These are phyloP conservation scores for Yponomeuta plumbellus DNA, from an alignment of 2,888 invertebrate genomes.

Conservation along the genomic window DNA sequence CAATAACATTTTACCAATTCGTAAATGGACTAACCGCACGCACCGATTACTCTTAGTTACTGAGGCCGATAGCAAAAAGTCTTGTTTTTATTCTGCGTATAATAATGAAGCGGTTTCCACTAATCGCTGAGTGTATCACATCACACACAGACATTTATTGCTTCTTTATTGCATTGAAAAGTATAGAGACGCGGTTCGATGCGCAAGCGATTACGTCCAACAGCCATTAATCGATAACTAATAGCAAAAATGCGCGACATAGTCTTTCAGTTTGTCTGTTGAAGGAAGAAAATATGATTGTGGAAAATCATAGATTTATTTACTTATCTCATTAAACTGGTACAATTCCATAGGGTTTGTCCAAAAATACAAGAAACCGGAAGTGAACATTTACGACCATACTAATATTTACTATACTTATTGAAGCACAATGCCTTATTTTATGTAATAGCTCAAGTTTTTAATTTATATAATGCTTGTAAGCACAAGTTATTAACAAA, in stretches of 20 bases:
- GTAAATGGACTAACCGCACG: neutral
- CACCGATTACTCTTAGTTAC: neutral
- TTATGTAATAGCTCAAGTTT: no score
- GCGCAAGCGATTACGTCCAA: constrained; percentile 24
- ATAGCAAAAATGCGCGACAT: neutral
- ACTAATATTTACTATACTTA: no score
- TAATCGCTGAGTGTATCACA: constrained; percentile 29
- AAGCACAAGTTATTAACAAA: no score
- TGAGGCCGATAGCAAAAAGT: neutral
- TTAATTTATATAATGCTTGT: no score
- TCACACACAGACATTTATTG: constrained; percentile 42
- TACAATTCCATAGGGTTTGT: no score
- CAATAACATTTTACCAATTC: neutral
- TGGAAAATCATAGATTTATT: no score
- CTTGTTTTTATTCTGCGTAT: constrained; percentile 29
- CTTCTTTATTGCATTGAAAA: constrained; percentile 51
- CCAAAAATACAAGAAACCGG: no score
- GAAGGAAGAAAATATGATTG: neutral
- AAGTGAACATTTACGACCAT: no score
- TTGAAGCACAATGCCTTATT: no score
- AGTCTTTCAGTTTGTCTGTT: neutral
- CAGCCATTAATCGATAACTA: constrained; percentile 4
- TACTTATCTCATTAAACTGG: no score
- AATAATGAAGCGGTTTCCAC: constrained; percentile 33
- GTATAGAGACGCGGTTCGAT: constrained; percentile 37